Evolutionary conservation across 2,797 vertebrate species (phyloP).

Genomic region (Pantherophis alleghaniensis): DNA sequence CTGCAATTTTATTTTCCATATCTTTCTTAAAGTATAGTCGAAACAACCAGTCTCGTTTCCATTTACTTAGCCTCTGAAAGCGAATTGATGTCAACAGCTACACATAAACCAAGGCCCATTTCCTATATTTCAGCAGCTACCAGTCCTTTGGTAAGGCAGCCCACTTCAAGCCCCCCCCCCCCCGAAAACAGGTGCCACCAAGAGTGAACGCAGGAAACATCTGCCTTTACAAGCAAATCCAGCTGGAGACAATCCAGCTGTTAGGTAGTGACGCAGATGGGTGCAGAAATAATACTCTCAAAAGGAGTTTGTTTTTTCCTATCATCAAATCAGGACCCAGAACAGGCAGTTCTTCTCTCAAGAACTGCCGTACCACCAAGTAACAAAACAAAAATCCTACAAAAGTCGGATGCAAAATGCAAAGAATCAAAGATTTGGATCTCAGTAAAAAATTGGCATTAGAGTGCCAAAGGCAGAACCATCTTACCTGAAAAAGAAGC

Average conservation of each 20-base stretch:
- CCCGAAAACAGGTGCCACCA: not conserved
- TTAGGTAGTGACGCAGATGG: constrained; percentile 54
- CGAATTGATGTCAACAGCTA: not conserved
- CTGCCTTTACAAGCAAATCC: constrained; percentile 31
- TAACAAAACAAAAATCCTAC: constrained; percentile 26
- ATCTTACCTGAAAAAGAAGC: not conserved
- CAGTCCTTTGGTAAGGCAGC: not conserved
- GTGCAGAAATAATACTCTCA: constrained; percentile 57
- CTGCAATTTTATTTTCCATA: not conserved
- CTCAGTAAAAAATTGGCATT: constrained; percentile 33
- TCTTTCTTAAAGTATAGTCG: not conserved
- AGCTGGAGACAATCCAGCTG: constrained; percentile 55
- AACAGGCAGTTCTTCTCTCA: not conserved
- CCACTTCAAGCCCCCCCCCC: too few species aligned
- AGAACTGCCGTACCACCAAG: rapidly evolving
- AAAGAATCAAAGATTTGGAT: constrained; percentile 19
- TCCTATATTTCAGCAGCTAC: not conserved
- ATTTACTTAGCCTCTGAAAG: not conserved
- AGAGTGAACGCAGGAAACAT: constrained; percentile 8
- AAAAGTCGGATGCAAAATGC: constrained; percentile 48
- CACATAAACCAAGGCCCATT: too few species aligned
- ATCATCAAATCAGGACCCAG: constrained; percentile 48
- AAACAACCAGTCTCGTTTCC: too few species aligned
- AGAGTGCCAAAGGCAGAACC: not conserved
- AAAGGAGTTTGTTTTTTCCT: constrained; percentile 37